Percentiles rank a stretch among this genome's conserved stretches.
phyloP scores from a whole-genome alignment of 2,113 vertebrate genomes.

The Tauraco erythrolophus region DNA sequence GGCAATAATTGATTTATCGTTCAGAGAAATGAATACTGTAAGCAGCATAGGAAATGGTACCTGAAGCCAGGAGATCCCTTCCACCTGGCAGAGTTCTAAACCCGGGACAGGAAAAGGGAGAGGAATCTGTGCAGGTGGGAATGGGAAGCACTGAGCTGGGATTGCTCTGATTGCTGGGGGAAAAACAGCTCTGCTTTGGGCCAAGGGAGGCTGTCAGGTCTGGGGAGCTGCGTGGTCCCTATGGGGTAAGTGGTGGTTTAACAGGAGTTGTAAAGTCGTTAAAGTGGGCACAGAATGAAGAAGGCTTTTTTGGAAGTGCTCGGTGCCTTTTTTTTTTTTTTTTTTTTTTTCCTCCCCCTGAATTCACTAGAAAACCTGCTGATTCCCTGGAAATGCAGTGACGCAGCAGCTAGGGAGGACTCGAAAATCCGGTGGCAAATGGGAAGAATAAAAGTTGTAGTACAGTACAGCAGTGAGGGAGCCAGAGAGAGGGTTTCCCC shows the following conservation, averaged over 20 bases:
- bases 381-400: background rate
- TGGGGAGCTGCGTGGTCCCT: accelerated
- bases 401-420: background rate
- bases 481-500: background rate
- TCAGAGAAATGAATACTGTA: accelerated
- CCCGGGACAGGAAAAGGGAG: background rate
- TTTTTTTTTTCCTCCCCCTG: too few species aligned
- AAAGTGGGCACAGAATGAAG: background rate
- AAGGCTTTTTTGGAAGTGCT: background rate
- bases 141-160: background rate
- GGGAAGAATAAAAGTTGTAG: background rate
- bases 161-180: background rate
- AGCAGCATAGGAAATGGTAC: accelerated
- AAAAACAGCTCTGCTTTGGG: accelerated
- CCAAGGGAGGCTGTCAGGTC: background rate
- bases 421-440: background rate
- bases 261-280: background rate
- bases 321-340: background rate
- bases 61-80: background rate
- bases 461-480: background rate
- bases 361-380: background rate
- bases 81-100: background rate
- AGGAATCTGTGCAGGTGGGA: background rate
- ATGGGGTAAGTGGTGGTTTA: background rate
- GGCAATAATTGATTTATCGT: background rate